A percentile compares a stretch with the other conserved stretches of the same genome.
phyloP scores from a whole-genome alignment of 2,797 vertebrate species.

The Bradypodion ventrale region DNA sequence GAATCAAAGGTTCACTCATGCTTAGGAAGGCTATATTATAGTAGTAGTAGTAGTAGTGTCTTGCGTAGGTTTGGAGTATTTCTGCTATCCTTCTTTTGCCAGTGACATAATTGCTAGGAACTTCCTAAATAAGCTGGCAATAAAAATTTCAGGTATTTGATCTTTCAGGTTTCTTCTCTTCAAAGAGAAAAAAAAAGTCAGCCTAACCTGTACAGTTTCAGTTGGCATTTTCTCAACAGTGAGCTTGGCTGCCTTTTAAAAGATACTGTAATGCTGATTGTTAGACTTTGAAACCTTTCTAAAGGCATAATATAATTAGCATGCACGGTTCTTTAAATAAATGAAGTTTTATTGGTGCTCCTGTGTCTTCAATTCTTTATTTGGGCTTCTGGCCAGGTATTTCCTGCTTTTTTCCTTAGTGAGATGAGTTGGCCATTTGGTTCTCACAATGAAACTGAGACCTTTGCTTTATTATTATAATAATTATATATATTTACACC shows the following conservation, averaged over 20 bases:
- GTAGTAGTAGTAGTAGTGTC: too few relatives aligned
- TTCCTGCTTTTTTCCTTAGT: constrained; percentile 40
- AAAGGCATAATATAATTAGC: not conserved
- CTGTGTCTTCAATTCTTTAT: constrained; percentile 40
- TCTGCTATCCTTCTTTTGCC: not conserved
- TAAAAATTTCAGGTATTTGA: not conserved
- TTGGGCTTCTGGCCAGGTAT: constrained; percentile 47
- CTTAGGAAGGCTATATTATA: not conserved
- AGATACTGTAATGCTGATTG: not conserved
- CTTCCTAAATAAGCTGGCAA: not conserved
- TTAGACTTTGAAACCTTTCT: not conserved
- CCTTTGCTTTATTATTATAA: too few relatives aligned
- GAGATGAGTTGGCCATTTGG: constrained; percentile 23
- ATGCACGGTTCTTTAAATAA: constrained; percentile 28
- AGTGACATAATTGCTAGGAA: too few relatives aligned
- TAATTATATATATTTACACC: constrained; percentile 26
- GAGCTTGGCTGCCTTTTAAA: not conserved
- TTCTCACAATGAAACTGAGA: constrained; percentile 44
- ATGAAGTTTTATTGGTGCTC: constrained; percentile 26
- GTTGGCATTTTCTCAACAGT: not conserved
- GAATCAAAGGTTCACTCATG: too few relatives aligned
- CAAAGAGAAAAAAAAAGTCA: not conserved
- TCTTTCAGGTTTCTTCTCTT: not conserved
- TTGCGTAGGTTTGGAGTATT: not conserved
- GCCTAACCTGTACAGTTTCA: not conserved